Conservation (phyloP, 2,113 vertebrate genomes). For the Scomber scombrus region DNA sequence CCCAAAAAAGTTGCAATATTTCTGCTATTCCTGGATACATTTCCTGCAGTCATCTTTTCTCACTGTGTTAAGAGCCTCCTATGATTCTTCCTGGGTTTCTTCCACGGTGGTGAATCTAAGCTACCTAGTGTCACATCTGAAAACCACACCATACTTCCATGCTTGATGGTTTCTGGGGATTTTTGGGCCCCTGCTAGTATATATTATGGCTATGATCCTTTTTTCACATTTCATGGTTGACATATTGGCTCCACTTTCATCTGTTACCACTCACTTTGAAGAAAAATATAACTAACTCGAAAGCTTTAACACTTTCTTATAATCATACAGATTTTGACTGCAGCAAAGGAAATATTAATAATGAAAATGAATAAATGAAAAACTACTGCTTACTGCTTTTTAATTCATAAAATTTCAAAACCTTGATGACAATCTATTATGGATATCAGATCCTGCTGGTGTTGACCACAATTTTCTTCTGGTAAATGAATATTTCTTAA, state of each 20-base stretch:
- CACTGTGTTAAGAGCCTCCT: too few species aligned
- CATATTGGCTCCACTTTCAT: background rate
- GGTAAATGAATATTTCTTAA: background rate
- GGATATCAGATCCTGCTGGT: background rate
- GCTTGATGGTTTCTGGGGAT: too few species aligned
- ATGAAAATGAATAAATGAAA: background rate
- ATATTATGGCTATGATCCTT: too few species aligned
- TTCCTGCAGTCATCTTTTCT: too few species aligned
- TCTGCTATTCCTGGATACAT: too few species aligned
- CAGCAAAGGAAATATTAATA: background rate
- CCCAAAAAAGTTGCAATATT: too few species aligned
- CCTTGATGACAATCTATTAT: conserved; percentile 3
- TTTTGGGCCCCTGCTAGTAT: too few species aligned
- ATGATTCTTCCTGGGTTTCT: background rate
- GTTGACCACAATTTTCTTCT: background rate
- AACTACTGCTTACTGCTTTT: background rate
- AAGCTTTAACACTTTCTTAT: background rate
- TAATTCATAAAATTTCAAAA: background rate
- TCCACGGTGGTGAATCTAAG: too few species aligned
- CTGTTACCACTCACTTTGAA: background rate
- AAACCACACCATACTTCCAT: too few species aligned
- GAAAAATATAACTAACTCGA: too few species aligned
- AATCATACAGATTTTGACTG: background rate
- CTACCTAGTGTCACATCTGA: too few species aligned
- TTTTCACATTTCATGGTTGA: background rate